Evolutionary conservation across 2,113 vertebrate species (phyloP), one percentile per base, ranked within the genome.

Genomic region (Archilochus colubris): DNA sequence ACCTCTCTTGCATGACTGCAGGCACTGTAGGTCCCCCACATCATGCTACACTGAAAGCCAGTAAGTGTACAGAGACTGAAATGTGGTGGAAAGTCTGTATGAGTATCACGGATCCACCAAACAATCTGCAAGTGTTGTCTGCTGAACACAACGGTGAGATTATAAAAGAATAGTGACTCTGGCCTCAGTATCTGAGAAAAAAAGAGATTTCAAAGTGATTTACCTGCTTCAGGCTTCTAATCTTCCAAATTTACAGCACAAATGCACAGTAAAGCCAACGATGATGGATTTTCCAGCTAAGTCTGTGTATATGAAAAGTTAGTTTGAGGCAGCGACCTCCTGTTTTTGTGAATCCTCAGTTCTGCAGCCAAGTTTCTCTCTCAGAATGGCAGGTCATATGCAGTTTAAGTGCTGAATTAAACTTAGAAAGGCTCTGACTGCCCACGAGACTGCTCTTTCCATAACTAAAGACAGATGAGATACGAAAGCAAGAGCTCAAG

Each of bases 31-130:
- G 36, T 38, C 36, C 36, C 36, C 36, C 10, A 40, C 8, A 31
- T 23, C 20, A 28, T 2, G 2, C 7, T 28, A 44, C 15, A 54
- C 28, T 18, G 12, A 90, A 73, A 82, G 12, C 10, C 46, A 81
- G 33, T n/a, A 85, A n/a, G 28, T 1, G 5, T n/a, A 40, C 1
- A 5, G 53, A 78, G 61, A 75, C 0, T 43, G 19, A 86, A 70
- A 69, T 51, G 27, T 0, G 0, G 0, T 23, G 8, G 30, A 78
- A 20, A 73, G 4, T 8, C 51, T 72, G 4, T 27, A 28, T 27
- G 15, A 70, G 12, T 74, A 76, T 40, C 59, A 69, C 7, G 70
- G 50, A 78, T 28, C 40, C 14, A 7, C 28, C 0, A 0, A 86
- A 57, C 13, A 67, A 53, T 38, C 31, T 59, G 9, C 22, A 79